These are phyloP conservation scores for Sphenopsis melanotis DNA, from an alignment of 2,797 vertebrate species.

Conservation along the genomic window DNA sequence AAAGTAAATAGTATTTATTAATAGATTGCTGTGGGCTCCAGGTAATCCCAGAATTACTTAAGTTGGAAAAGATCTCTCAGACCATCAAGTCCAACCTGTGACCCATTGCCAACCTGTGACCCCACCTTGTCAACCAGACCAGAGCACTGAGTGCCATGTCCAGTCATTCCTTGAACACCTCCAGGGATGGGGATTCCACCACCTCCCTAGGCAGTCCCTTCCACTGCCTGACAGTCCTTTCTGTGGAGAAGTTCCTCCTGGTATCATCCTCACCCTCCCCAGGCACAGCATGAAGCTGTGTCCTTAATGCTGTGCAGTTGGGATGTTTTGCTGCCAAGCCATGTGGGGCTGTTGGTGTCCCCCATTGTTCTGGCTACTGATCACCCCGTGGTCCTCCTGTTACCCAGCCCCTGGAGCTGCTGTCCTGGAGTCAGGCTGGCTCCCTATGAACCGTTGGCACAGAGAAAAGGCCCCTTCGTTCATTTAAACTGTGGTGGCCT, in stretches of 20 bases:
- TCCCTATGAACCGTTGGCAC: fast-evolving
- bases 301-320: not conserved
- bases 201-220: not conserved
- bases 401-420: not conserved
- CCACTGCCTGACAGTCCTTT: not conserved
- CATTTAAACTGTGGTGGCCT: not conserved
- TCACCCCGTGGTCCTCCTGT: not conserved
- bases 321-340: not conserved
- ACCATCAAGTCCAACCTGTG: not conserved
- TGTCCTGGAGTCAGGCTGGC: not conserved
- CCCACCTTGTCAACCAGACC: not conserved
- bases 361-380: not conserved
- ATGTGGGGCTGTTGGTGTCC: not conserved
- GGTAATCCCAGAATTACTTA: not conserved
- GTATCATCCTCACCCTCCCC: not conserved
- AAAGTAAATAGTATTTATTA: not conserved
- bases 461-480: not conserved
- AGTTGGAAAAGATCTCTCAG: not conserved
- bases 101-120: not conserved
- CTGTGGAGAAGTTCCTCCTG: not conserved
- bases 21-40: not conserved
- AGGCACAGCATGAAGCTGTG: not conserved
- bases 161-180: not conserved
- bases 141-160: not conserved
- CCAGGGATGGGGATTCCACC: not conserved